A percentile compares a stretch with the other conserved stretches of the same genome.
Evolutionary conservation across 2,797 vertebrate species (phyloP).

Genomic region (Phrynocephalus vlangalii): DNA sequence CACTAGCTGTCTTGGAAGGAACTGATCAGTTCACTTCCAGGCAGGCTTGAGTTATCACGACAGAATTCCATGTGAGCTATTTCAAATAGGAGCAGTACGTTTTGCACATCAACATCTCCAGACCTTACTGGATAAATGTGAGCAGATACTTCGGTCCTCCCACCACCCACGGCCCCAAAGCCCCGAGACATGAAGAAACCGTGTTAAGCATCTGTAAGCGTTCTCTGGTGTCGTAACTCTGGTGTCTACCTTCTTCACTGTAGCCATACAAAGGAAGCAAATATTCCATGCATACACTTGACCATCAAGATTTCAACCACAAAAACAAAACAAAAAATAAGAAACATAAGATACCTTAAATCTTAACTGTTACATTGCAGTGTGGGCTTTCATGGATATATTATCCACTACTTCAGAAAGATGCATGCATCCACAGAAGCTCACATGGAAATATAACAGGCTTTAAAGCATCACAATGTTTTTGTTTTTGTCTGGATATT

Average conservation of each 20-base stretch:
- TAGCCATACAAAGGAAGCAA: conserved; percentile 38
- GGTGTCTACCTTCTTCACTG: conserved; percentile 36
- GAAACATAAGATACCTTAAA: too few relatives aligned
- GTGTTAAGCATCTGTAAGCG: conserved; percentile 26
- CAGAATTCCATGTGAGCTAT: neutral
- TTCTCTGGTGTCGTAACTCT: conserved; percentile 47
- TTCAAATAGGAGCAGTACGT: neutral
- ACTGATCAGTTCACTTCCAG: conserved; percentile 21
- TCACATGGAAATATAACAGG: too few relatives aligned
- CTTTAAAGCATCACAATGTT: too few relatives aligned
- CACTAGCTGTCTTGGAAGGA: conserved; percentile 25
- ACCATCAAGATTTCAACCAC: neutral
- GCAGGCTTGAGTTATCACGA: neutral
- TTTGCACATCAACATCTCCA: conserved; percentile 8
- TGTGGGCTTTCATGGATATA: too few relatives aligned
- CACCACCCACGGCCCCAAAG: neutral
- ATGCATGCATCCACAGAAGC: too few relatives aligned
- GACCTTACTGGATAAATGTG: conserved; percentile 11
- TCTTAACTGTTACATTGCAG: too few relatives aligned
- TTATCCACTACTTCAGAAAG: too few relatives aligned
- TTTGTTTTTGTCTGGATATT: too few relatives aligned
- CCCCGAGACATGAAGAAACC: neutral
- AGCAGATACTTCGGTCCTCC: neutral
- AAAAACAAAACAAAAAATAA: too few relatives aligned
- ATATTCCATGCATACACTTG: neutral